A percentile compares a stretch with the other conserved stretches of the same genome.
Evolutionary conservation across 1,140 invertebrate genomes (phyloP).

Genomic region (Drosophila prosaltans): DNA sequence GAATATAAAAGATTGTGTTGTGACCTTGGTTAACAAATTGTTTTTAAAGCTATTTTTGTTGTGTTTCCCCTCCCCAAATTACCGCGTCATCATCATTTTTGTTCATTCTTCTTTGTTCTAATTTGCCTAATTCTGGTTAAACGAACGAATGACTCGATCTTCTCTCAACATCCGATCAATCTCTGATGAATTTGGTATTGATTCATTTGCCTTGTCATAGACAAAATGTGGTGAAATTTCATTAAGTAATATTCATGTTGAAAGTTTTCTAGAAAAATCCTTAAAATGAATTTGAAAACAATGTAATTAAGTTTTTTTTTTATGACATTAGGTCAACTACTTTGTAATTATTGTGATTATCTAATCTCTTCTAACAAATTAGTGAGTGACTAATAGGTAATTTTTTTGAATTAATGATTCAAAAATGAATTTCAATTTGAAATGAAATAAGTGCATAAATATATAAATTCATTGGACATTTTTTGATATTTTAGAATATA

Average conservation of each 20-base stretch:
- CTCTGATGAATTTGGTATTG: slow-evolving; percentile 27
- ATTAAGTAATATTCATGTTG: not conserved
- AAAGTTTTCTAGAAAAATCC: not conserved
- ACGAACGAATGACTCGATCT: slow-evolving; percentile 38
- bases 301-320: not conserved
- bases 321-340: not conserved
- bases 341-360: not conserved
- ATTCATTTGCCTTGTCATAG: slow-evolving; percentile 41
- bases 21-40: slow-evolving; percentile 74
- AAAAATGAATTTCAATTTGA: not conserved
- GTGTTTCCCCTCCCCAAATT: not conserved
- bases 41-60: slow-evolving; percentile 7
- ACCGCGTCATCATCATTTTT: slow-evolving; percentile 4
- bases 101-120: slow-evolving; percentile 59
- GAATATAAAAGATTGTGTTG: slow-evolving; percentile 47
- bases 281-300: not conserved
- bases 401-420: not conserved
- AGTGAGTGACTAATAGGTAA: not conserved
- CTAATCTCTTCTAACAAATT: not conserved
- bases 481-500: no score
- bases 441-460: no score
- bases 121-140: slow-evolving; percentile 51
- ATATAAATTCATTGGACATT: no score
- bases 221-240: not conserved
- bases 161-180: slow-evolving; percentile 28